Conservation (phyloP, 2,888 invertebrate genomes). For the Allygus modestus region DNA sequence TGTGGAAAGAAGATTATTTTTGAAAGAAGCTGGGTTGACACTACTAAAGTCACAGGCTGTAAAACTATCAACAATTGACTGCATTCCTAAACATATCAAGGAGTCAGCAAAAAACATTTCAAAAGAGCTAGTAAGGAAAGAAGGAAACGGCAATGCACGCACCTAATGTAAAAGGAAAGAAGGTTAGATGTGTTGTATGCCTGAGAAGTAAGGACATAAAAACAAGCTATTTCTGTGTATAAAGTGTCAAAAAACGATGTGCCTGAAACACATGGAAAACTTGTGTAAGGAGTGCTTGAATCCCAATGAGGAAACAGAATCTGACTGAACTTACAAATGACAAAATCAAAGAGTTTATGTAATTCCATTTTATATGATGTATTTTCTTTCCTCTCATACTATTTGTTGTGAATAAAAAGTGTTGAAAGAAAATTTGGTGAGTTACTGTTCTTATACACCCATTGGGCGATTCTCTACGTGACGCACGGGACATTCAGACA, state of each 20-base stretch:
- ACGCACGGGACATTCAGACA: constrained; percentile 30
- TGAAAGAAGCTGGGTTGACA: constrained; percentile 26
- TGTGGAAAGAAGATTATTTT: constrained; percentile 32
- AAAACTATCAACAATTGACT: constrained; percentile 2
- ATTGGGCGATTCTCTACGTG: constrained; percentile 12
- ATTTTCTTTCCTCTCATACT: no score
- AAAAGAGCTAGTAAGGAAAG: no score
- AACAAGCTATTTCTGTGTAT: constrained; percentile 49
- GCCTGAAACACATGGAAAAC: no score
- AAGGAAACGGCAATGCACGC: constrained; percentile 7
- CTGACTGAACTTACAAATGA: no score
- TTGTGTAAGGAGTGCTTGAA: no score
- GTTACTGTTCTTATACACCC: no score
- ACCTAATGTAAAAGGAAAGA: constrained; percentile 24
- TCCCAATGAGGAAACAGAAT: no score
- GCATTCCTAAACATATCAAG: constrained; percentile 20
- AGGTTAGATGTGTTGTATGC: constrained; percentile 42
- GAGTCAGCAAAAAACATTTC: constrained; percentile 49
- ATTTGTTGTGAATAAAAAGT: no score
- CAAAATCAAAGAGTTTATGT: no score
- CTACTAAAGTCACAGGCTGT: constrained; percentile 38
- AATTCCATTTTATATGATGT: no score
- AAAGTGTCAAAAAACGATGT: constrained; percentile 52
- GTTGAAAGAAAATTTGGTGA: no score
- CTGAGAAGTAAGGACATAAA: constrained; percentile 47